These are phyloP conservation scores for Pica pica DNA, from an alignment of 2,113 vertebrate genomes.

Conservation along the genomic window DNA sequence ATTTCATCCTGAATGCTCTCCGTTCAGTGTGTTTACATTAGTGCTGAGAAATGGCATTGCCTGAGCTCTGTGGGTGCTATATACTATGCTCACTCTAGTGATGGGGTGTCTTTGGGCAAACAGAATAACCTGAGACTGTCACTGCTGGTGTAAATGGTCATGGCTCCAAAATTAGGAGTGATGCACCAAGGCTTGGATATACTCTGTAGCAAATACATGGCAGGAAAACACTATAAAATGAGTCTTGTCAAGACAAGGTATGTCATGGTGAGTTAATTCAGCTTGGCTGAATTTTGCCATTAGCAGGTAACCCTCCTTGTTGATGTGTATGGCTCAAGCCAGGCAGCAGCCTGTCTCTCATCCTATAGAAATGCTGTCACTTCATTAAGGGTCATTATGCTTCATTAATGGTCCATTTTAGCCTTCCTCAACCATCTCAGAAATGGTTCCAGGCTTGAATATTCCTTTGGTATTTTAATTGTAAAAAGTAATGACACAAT, in stretches of 20 bases:
- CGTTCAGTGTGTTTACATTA: background rate
- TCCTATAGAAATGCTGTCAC: background rate
- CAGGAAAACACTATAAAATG: background rate
- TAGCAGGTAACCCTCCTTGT: background rate
- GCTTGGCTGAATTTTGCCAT: background rate
- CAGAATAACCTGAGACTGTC: background rate
- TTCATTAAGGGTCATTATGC: background rate
- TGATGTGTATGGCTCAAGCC: background rate
- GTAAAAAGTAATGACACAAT: background rate
- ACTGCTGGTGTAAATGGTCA: background rate
- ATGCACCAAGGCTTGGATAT: background rate
- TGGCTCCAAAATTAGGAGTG: background rate
- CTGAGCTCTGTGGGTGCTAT: background rate
- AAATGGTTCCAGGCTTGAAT: background rate
- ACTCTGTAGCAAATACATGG: background rate
- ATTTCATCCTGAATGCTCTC: conserved; percentile 1
- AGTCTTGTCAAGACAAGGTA: background rate
- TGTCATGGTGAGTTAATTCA: background rate
- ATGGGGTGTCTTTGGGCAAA: background rate
- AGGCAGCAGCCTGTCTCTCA: background rate
- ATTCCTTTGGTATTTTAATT: background rate
- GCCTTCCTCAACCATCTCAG: background rate
- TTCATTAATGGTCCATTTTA: rapidly evolving
- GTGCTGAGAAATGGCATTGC: background rate
- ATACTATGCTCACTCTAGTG: rapidly evolving